Evolutionary conservation across 2,797 vertebrate species (phyloP), one percentile per base, ranked within the genome.

Genomic region (Atherinosoma microstoma): DNA sequence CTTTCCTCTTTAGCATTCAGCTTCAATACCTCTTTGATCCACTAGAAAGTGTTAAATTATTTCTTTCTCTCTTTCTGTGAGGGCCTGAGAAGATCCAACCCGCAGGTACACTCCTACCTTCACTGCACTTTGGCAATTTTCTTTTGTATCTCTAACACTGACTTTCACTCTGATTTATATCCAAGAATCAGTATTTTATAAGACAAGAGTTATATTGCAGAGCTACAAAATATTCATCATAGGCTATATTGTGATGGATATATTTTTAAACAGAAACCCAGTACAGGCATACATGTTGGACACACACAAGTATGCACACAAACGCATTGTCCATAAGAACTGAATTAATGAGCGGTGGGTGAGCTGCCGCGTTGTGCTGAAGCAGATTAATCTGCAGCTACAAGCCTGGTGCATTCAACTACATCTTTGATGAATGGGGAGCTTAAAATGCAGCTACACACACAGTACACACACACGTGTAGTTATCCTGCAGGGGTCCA

Each of bases 341-440:
- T 75, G 90, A 90, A 92, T 91, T 91, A 93, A 93, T 92, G 87
- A 89, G 83, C 15, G 72, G 78, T 77, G 80, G 64, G 70, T 67
- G 72, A 79, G 85, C 82, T 67, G 87, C 80, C 78, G 80, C 75
- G 89, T 78, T 84, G 80, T 59, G 73, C 78, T 80, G 83, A 69
- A 76, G 84, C 88, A 86, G 83, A 94, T 93, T 91, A 84, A 92
- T 92, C 89, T 88, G 69, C 82, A 80, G 83, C 89, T 84, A 78
- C 75, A 74, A 47, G 73, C 59, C 79, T 64, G 80, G 75, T 84
- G 81, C 73, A 77, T 70, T 77, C 80, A 70, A 78, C 79, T 76
- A 53, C 27, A 1, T 68, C 72, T 85, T 73, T 93, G 93, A 94
- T 92, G 85, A 94, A 94, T 94, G 89, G 87, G 85, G 75, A 47